These are phyloP conservation scores for Brassicogethes aeneus DNA, from an alignment of 2,888 invertebrate genomes.

Conservation along the genomic window DNA sequence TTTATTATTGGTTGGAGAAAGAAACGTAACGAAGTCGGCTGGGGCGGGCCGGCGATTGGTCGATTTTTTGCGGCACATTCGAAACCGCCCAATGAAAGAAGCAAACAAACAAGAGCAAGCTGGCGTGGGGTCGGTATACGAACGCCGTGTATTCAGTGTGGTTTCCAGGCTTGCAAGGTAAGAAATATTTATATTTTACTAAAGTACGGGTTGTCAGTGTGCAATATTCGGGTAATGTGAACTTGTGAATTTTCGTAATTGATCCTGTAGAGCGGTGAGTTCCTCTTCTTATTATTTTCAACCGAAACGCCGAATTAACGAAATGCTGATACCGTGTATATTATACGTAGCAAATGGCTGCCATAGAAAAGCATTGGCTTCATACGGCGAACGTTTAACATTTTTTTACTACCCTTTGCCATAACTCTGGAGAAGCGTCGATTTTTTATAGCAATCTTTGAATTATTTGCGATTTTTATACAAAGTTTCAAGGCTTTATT, in stretches of 20 bases:
- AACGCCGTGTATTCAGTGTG: constrained; percentile 49
- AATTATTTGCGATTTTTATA: constrained; percentile 31
- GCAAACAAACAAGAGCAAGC: constrained; percentile 39
- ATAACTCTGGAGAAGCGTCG: constrained; percentile 10
- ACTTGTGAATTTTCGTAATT: constrained; percentile 32
- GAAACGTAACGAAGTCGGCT: constrained; percentile 46
- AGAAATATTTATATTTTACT: constrained; percentile 49
- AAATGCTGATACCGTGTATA: constrained; percentile 32
- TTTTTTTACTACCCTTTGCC: constrained; percentile 21
- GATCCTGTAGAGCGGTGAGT: constrained; percentile 23
- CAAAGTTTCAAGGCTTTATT: constrained; percentile 21
- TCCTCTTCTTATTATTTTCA: constrained; percentile 18
- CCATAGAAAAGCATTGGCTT: constrained; percentile 44
- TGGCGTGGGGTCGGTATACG: constrained; percentile 56
- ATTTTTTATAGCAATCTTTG: constrained; percentile 27
- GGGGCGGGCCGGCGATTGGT: constrained; percentile 43
- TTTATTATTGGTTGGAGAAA: constrained; percentile 41
- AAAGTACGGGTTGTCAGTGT: constrained; percentile 45
- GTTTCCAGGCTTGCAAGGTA: constrained; percentile 50
- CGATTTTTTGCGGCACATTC: constrained; percentile 50
- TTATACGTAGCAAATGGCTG: constrained; percentile 46
- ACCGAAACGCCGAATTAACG: constrained; percentile 13
- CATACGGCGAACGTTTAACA: constrained; percentile 10
- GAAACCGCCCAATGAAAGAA: constrained; percentile 46
- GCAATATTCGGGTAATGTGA: constrained; percentile 34